phyloP scores from a whole-genome alignment of 23 tunicate species.

The Halocynthia aurantium region DNA sequence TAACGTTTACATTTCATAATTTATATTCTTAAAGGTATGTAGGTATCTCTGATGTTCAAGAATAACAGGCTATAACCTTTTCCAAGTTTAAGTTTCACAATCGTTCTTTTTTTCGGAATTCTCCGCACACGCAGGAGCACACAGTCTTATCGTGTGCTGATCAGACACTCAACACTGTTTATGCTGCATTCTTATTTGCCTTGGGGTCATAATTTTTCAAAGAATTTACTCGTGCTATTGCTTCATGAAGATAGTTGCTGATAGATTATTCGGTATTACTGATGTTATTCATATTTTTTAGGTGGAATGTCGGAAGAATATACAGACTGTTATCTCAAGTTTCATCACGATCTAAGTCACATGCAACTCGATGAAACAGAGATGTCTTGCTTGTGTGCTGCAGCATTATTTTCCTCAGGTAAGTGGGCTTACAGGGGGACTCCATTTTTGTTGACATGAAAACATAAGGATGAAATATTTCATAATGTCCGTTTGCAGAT shows the following conservation, averaged over 20 bases:
- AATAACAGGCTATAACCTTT: too few relatives aligned
- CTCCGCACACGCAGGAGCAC: too few relatives aligned
- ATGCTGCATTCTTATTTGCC: too few relatives aligned
- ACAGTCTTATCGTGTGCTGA: too few relatives aligned
- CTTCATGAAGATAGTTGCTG: neutral
- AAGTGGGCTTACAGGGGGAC: too few relatives aligned
- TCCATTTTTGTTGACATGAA: neutral
- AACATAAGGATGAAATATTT: neutral
- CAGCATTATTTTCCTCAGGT: conserved; percentile 86
- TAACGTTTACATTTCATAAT: too few relatives aligned
- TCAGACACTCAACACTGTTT: too few relatives aligned
- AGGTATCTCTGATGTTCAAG: too few relatives aligned
- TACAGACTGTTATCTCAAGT: conserved; percentile 65
- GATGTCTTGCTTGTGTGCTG: conserved; percentile 64
- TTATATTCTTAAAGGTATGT: too few relatives aligned
- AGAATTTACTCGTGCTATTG: neutral
- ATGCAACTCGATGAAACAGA: conserved; percentile 68
- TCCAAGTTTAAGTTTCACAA: too few relatives aligned
- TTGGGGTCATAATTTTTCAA: neutral
- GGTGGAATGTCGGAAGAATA: conserved; percentile 92
- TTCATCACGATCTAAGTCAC: conserved; percentile 57
- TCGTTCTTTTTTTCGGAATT: too few relatives aligned
- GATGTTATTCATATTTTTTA: neutral
- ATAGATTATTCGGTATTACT: neutral
- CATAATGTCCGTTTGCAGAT: conserved; percentile 26